Percentiles rank a stretch among this genome's conserved stretches.
These are phyloP conservation scores for Mohoua ochrocephala DNA, from an alignment of 2,113 vertebrate genomes.

Conservation along the genomic window DNA sequence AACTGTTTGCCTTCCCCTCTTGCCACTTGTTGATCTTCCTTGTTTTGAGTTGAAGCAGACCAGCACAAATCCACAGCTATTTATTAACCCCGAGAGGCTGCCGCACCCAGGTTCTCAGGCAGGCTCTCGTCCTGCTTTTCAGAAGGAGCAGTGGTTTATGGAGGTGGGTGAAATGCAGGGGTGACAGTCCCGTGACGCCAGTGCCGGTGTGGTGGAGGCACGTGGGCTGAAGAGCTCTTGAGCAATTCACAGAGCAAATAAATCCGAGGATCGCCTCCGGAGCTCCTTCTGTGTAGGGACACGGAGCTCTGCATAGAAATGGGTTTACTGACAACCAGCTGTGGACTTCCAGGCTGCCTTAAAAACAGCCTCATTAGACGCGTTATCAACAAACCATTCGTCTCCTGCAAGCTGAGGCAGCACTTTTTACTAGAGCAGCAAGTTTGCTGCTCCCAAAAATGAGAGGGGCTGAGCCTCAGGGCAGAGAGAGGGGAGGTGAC, in stretches of 20 bases:
- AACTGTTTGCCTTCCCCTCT: background rate
- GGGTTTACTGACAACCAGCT: background rate
- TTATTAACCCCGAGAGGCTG: background rate
- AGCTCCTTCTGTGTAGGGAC: background rate
- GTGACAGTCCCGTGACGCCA: background rate
- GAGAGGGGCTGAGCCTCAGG: background rate
- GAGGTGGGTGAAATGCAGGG: background rate
- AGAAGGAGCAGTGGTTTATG: background rate
- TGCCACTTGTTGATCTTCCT: background rate
- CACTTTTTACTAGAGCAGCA: background rate
- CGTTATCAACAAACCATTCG: background rate
- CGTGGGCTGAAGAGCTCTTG: background rate
- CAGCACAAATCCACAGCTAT: background rate
- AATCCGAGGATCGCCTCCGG: background rate
- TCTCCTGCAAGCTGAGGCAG: conserved; percentile 3
- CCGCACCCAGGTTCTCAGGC: background rate
- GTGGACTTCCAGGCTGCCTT: conserved; percentile 10
- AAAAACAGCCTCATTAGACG: conserved; percentile 24
- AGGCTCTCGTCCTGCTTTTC: background rate
- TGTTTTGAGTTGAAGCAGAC: background rate
- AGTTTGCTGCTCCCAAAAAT: background rate
- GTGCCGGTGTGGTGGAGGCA: background rate
- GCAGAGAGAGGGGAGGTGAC: background rate
- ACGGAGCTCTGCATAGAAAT: background rate
- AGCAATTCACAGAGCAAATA: background rate